Evolutionary conservation across 2,888 invertebrate genomes (phyloP), one percentile per base, ranked within the genome.

Genomic region (Philaethria dido): DNA sequence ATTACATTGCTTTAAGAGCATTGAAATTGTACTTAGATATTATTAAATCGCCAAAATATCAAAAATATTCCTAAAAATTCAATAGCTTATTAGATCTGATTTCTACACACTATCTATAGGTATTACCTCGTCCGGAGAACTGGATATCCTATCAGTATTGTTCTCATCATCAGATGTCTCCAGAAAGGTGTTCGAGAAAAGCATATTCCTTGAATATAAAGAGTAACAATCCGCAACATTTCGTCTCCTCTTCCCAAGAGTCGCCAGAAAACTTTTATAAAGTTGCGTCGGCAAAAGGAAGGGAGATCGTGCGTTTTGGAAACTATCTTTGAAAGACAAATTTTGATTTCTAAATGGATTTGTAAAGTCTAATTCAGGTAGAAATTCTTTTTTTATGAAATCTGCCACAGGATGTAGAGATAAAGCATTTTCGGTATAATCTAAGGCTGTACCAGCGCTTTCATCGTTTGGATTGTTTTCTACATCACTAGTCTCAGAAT

Each of bases 261-360:
- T 96, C 13, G 96, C 96, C 79, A 97, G 87, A 71, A 97, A 93
- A 77, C 95, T 96, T 86, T 96, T 96, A 81, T 97, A 96, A 76
- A 97, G 92, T 80, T 97, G 96, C 65, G 96, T 95, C 11, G 96
- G 96, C 71, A 96, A 89, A 62, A 96, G 84, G 77, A 95, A 95
- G 16, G 94, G 93, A 0, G 93, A 86, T 62, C 87, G 77, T 0
- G 79, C 69, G 68, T 81, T 87, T 64, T 87, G 86, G 62, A 89
- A 87, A 0, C 86, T 84, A 80, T 92, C 87, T 70, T 92, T 92
- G 60, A 91, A 92, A 0, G 78, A 74, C 18, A 92, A 74, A 75
- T 83, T 89, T 64, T 91, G 91, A 71, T 85, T 89, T 71, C 91
- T 79, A 77, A 92, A 92, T 1, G 91, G 89, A 77, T 91, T 92